These are phyloP conservation scores for Carollia perspicillata DNA, from an alignment of 2,113 vertebrate genomes.

Conservation along the genomic window DNA sequence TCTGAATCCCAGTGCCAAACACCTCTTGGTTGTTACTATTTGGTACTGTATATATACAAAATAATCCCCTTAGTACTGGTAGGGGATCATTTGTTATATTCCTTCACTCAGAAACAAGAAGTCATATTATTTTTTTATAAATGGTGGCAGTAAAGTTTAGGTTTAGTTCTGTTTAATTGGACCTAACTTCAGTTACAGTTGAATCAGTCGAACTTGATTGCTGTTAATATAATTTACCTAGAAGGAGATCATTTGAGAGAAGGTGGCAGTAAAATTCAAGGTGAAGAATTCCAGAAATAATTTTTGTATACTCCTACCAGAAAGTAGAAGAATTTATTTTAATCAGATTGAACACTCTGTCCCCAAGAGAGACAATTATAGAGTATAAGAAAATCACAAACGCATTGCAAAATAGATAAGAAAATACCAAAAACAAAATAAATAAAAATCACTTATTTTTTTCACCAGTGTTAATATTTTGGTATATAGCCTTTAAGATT, in stretches of 20 bases:
- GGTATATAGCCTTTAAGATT: not conserved
- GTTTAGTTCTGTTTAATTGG: slow-evolving; percentile 21
- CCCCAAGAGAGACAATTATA: not conserved
- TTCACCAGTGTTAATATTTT: slow-evolving; percentile 20
- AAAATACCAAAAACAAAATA: not conserved
- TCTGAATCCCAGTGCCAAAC: not conserved
- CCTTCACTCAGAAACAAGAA: not conserved
- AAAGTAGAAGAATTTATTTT: slow-evolving; percentile 20
- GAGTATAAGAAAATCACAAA: not conserved
- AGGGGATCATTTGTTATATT: not conserved
- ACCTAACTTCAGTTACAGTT: not conserved
- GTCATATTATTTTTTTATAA: not conserved
- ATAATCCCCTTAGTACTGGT: not conserved
- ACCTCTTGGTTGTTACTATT: not conserved
- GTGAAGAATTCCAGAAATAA: not conserved
- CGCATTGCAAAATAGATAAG: not conserved
- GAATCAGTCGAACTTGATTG: slow-evolving; percentile 2
- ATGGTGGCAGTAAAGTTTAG: not conserved
- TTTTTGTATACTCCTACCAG: not conserved
- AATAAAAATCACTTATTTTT: not conserved
- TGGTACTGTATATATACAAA: not conserved
- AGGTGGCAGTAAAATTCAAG: not conserved
- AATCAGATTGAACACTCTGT: not conserved
- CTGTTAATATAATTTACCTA: slow-evolving; percentile 42
- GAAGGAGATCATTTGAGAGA: slow-evolving; percentile 37